Evolutionary conservation across 2,797 vertebrate genomes (phyloP).

Genomic region (Ispidina lecontei): DNA sequence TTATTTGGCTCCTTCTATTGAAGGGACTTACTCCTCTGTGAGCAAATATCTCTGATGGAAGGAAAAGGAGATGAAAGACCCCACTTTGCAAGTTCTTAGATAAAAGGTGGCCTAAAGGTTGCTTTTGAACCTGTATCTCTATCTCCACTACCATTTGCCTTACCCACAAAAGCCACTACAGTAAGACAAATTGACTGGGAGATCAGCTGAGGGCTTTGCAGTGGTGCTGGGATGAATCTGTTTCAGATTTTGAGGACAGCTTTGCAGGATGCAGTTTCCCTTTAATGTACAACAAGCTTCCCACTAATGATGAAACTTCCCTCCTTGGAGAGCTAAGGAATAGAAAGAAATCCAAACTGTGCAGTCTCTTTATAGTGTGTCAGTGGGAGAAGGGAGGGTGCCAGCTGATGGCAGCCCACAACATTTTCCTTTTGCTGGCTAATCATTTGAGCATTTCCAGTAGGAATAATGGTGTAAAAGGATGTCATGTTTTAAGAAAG

Average conservation of each 20-base stretch:
- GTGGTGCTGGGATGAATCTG: background rate
- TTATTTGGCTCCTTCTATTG: background rate
- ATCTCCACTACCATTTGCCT: background rate
- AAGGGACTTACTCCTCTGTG: background rate
- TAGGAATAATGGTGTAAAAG: background rate
- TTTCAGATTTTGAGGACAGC: background rate
- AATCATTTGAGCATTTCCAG: background rate
- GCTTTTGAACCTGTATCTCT: background rate
- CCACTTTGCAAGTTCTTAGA: background rate
- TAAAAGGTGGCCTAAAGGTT: background rate
- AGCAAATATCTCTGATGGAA: background rate
- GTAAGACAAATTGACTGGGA: background rate
- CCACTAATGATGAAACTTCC: background rate
- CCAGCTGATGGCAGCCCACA: background rate
- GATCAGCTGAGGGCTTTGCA: background rate
- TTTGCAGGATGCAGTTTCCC: background rate
- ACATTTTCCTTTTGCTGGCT: background rate
- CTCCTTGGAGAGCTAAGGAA: background rate
- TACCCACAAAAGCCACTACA: background rate
- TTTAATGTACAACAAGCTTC: background rate
- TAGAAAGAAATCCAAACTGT: background rate
- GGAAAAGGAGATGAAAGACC: background rate
- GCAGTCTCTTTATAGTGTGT: background rate
- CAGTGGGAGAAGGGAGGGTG: background rate
- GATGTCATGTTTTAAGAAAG: background rate